Percentiles rank a stretch among this genome's conserved stretches.
Conservation (phyloP, 2,113 vertebrate genomes). For the Centrocercus urophasianus region DNA sequence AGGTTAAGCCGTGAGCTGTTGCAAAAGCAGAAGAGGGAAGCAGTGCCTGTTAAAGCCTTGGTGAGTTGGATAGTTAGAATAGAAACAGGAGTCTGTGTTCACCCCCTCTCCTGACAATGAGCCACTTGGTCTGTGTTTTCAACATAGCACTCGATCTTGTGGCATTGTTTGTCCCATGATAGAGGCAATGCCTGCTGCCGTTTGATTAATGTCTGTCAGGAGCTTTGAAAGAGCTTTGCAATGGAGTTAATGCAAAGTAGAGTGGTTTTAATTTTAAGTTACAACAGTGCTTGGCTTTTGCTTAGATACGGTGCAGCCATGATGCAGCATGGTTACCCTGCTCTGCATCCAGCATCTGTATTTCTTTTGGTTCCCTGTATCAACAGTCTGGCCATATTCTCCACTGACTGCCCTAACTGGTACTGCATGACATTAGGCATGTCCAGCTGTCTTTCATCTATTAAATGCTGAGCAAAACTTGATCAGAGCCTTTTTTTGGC, state of each 20-base stretch:
- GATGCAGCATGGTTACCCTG: background rate
- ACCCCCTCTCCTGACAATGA: background rate
- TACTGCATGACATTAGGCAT: background rate
- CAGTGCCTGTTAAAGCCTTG: background rate
- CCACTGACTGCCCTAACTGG: background rate
- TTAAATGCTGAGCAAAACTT: background rate
- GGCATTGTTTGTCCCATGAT: background rate
- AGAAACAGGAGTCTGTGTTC: background rate
- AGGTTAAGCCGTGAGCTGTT: background rate
- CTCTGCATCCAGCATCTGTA: background rate
- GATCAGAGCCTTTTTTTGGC: background rate
- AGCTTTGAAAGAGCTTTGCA: background rate
- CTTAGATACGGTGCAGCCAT: background rate
- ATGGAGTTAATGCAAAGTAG: background rate
- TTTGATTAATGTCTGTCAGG: background rate
- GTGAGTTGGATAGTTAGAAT: background rate
- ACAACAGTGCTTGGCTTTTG: background rate
- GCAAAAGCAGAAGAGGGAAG: background rate
- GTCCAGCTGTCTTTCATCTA: background rate
- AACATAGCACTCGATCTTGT: background rate
- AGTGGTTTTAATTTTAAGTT: background rate
- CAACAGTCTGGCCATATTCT: background rate
- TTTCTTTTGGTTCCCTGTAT: background rate
- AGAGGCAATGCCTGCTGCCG: background rate
- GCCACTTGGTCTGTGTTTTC: background rate